Conservation (phyloP, 2,113 vertebrate genomes). For the Psittacara wagleri region DNA sequence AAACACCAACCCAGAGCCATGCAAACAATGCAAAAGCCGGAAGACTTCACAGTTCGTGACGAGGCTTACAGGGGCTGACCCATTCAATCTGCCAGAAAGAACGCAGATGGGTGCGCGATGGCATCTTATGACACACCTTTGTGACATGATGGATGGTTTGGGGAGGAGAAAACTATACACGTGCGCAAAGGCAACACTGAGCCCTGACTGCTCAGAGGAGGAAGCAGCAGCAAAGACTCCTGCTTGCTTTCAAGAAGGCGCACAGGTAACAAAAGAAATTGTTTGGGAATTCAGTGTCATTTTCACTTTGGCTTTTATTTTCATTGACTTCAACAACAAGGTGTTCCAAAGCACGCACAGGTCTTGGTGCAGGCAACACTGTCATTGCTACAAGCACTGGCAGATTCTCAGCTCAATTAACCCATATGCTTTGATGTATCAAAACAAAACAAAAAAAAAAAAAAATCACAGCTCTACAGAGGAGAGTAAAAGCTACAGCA, state of each 20-base stretch:
- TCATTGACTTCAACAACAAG: constrained; percentile 54
- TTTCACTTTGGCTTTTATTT: constrained; percentile 66
- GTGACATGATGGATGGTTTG: rapidly evolving
- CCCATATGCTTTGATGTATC: neutral
- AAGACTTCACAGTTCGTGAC: neutral
- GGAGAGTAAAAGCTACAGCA: constrained; percentile 57
- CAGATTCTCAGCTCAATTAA: constrained; percentile 35
- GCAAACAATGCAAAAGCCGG: neutral
- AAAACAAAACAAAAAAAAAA: constrained; percentile 13
- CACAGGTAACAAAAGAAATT: neutral
- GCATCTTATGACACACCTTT: neutral
- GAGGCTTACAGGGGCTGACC: neutral
- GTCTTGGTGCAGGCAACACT: constrained; percentile 23
- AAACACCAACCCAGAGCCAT: neutral
- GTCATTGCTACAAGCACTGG: constrained; percentile 61
- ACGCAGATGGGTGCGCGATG: neutral
- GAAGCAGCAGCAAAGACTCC: neutral
- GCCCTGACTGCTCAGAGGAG: neutral
- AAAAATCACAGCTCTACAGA: constrained; percentile 52
- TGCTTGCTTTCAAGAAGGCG: neutral
- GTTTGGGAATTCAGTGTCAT: neutral
- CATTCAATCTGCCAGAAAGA: neutral
- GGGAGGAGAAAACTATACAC: neutral
- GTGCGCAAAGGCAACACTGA: neutral
- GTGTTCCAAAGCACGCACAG: constrained; percentile 26